Base-by-base conservation (phyloP, 2,888 invertebrate genomes). In the Troilus luridus region DNA sequence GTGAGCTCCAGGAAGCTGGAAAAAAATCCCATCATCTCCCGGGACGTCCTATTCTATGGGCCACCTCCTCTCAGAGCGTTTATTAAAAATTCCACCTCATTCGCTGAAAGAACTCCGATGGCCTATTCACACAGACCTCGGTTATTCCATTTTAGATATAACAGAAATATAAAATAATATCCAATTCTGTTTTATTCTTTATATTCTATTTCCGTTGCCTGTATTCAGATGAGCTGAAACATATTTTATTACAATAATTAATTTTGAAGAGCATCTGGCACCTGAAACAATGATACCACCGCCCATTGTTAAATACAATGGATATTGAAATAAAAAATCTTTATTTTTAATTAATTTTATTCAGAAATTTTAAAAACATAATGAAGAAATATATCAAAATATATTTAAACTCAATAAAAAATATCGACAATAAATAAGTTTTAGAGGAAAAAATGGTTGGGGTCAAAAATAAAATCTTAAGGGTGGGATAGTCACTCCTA, bases 71-170 rank as follows among this genome's bases (percentile, higher is more conserved):
- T 11, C 10, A 0, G 24, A 58, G 56, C 85, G 85, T 85, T 85
- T 85, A 85, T 85, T 85, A 85, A 85, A 85, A 85, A 85, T 85
- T 85, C 85, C 85, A 85, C 56, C 85, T 85, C 85, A 85, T 85
- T 85, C 85, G 56, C 12, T 85, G 56, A 85, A 85, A 58, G 56
- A 56, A 56, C 56, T 56, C 56, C 85, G n/a, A 56, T n/a, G 85
- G 56, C 21, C 56, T 41, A 85, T 85, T 85, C 56, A 41, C 41
- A 41, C 41, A 85, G 56, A 3, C 10, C n/a, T n/a, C 85, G 56
- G 56, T 85, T 58, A 3, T 41, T 85, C 85, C 12, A 85, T 85
- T 41, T 85, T 85, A 85, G 19, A 56, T 85, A 56, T 85, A n/a
- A 85, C 56, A 56, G 56, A 85, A 54, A 56, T 24, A 77, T n/a